A percentile compares a stretch with the other conserved stretches of the same genome.
phyloP scores from a whole-genome alignment of 2,888 invertebrate genomes.

The Apodemia mormo region DNA sequence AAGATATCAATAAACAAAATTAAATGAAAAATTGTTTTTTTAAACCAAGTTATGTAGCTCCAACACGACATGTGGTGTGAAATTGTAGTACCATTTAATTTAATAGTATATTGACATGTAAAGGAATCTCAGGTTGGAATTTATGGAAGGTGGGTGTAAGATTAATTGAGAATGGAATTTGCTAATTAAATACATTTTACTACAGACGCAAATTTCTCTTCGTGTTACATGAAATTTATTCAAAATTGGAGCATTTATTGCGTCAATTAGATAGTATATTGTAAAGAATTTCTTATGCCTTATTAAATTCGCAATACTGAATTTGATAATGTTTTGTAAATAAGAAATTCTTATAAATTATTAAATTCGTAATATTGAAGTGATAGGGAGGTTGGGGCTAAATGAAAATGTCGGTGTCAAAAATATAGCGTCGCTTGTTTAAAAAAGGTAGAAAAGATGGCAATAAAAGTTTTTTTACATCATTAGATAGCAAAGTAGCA shows the following conservation, averaged over 20 bases:
- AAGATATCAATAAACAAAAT: conserved; percentile 68
- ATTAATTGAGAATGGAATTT: conserved; percentile 18
- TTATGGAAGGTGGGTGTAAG: not conserved
- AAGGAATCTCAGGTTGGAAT: conserved; percentile 32
- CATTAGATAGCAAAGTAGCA: no score
- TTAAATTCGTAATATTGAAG: no score
- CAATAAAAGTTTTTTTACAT: no score
- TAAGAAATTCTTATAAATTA: no score
- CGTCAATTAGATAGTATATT: no score
- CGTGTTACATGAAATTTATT: not conserved
- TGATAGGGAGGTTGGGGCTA: no score
- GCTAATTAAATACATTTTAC: conserved; percentile 23
- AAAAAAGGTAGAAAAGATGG: no score
- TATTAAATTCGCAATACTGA: no score
- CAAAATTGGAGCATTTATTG: not conserved
- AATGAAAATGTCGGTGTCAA: no score
- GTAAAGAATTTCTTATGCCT: no score
- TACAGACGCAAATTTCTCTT: conserved; percentile 7
- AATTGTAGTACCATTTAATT: conserved; percentile 57
- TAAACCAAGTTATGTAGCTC: conserved; percentile 53
- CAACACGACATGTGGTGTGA: conserved; percentile 65
- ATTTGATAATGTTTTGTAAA: no score
- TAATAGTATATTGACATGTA: conserved; percentile 57
- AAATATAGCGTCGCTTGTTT: no score
- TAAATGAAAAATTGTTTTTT: conserved; percentile 71